These are phyloP conservation scores for Willowsia nigromaculata DNA, from an alignment of 2,888 invertebrate genomes.

Conservation along the genomic window DNA sequence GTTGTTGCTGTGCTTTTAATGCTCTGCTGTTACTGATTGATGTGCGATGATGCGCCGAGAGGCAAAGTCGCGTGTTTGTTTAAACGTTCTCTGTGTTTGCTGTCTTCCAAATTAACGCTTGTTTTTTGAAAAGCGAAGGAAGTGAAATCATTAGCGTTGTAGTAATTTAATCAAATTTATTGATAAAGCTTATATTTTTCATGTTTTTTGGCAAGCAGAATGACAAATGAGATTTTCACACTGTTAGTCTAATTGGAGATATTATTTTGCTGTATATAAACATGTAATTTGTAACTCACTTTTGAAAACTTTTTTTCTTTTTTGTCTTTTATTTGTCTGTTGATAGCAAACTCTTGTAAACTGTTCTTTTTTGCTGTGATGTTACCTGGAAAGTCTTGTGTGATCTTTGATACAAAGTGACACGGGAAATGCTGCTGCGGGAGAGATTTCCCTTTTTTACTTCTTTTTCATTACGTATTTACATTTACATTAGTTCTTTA, in stretches of 20 bases:
- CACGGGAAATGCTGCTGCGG: background rate
- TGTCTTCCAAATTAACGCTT: too few species aligned
- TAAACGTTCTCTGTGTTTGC: background rate
- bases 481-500: background rate
- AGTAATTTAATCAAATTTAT: too few species aligned
- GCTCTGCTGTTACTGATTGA: background rate
- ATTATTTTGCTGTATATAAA: background rate
- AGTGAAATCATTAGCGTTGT: too few species aligned
- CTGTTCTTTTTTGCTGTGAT: background rate
- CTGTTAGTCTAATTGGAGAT: too few species aligned
- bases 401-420: background rate
- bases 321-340: background rate
- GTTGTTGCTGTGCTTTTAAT: background rate
- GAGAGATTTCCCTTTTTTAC: background rate
- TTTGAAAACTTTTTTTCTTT: background rate
- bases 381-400: background rate
- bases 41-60: background rate
- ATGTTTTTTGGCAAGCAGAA: background rate
- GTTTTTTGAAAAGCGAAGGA: too few species aligned
- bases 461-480: background rate
- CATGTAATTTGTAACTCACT: background rate
- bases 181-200: too few species aligned
- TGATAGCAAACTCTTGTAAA: background rate
- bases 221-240: background rate
- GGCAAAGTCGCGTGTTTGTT: background rate